These are phyloP conservation scores for Anaspis maculata DNA, from an alignment of 2,888 invertebrate genomes.

Conservation along the genomic window DNA sequence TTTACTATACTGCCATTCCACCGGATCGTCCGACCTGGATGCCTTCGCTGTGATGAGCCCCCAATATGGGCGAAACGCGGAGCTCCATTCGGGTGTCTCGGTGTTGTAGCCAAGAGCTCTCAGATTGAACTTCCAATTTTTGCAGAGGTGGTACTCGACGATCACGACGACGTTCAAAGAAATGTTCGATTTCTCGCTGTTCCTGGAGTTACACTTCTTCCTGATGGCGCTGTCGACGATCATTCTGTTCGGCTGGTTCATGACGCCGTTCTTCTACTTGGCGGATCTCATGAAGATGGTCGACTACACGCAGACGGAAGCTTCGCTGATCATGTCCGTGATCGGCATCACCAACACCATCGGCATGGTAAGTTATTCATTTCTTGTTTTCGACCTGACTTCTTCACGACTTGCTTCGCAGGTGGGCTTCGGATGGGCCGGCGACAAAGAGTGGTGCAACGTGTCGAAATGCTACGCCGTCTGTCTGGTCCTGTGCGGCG, in stretches of 20 bases:
- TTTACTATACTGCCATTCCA: no score
- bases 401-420: no score
- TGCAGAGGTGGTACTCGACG: slow-evolving; percentile 67
- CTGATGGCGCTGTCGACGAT: slow-evolving; percentile 79
- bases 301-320: slow-evolving; percentile 62
- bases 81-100: no score
- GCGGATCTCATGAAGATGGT: slow-evolving; percentile 69
- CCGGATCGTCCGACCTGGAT: no score
- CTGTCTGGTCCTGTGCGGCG: slow-evolving; percentile 63
- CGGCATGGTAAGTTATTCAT: no score
- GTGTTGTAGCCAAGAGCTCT: no score
- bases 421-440: slow-evolving; percentile 79
- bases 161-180: slow-evolving; percentile 57
- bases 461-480: slow-evolving; percentile 74
- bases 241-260: slow-evolving; percentile 86
- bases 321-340: slow-evolving; percentile 72
- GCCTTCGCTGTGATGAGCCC: no score
- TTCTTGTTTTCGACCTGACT: no score
- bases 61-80: no score
- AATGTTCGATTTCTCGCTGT: slow-evolving; percentile 73
- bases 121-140: no score
- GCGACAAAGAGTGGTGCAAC: slow-evolving; percentile 78
- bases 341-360: slow-evolving; percentile 86
- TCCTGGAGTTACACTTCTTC: slow-evolving; percentile 68
- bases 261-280: slow-evolving; percentile 91